These are phyloP conservation scores for Mesorhabditis spiculigera DNA, from an alignment of 2,888 invertebrate species.

Conservation along the genomic window DNA sequence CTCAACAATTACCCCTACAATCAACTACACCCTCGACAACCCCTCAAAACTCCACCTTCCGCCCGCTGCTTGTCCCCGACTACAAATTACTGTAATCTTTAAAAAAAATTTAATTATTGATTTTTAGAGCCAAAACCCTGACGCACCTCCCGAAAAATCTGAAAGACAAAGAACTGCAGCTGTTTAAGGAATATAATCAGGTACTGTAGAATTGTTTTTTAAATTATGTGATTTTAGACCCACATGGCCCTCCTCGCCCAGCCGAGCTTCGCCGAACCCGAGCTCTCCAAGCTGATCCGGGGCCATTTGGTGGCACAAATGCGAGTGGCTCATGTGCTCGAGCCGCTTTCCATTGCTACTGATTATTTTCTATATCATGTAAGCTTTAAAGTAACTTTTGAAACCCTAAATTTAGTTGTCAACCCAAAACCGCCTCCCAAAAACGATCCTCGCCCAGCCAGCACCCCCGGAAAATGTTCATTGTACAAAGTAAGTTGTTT, in stretches of 20 bases:
- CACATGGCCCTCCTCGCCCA: neutral
- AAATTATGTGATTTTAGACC: neutral
- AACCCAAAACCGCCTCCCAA: neutral
- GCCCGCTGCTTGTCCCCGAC: neutral
- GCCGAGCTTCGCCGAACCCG: neutral
- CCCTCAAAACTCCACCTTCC: neutral
- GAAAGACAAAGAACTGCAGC: neutral
- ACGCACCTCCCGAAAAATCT: neutral
- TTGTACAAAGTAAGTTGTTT: too few species aligned
- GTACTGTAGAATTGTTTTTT: neutral
- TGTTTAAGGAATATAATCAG: neutral
- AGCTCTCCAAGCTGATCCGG: neutral
- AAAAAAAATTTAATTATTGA: neutral
- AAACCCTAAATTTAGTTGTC: neutral
- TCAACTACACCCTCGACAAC: neutral
- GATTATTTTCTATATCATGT: neutral
- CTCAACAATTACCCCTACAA: too few species aligned
- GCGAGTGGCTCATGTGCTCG: neutral
- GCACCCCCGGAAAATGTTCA: neutral
- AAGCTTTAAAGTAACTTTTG: neutral
- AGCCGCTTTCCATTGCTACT: neutral
- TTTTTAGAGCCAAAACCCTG: neutral
- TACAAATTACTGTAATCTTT: neutral
- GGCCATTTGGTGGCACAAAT: neutral
- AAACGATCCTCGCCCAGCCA: constrained; percentile 1